A percentile compares a stretch with the other conserved stretches of the same genome.
These are phyloP conservation scores for Coelinius sp. DNA, from an alignment of 2,888 invertebrate species.

Conservation along the genomic window DNA sequence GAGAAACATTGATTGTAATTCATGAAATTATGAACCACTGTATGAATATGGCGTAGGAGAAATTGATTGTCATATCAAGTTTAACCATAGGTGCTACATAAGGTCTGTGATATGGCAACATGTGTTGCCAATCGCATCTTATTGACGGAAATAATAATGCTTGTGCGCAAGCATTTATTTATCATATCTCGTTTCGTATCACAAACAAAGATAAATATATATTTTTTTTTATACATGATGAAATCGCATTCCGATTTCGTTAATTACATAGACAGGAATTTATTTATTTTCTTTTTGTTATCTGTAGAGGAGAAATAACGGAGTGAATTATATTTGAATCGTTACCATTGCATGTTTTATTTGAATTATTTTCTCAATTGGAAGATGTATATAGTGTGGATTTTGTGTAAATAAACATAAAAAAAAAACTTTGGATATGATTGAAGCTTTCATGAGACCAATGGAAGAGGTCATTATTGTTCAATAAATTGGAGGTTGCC, in stretches of 20 bases:
- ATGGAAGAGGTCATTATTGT: neutral
- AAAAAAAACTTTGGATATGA: neutral
- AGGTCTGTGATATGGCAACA: constrained; percentile 1
- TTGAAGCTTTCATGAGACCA: neutral
- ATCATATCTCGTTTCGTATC: constrained; percentile 6
- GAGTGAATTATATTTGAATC: neutral
- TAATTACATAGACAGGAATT: neutral
- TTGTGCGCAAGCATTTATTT: neutral
- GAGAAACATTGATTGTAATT: neutral
- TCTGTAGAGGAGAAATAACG: neutral
- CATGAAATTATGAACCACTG: neutral
- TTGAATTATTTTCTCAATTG: neutral
- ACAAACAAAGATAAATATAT: constrained; percentile 1
- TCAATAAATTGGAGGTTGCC: neutral
- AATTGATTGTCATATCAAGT: neutral
- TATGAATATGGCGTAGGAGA: neutral
- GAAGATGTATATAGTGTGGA: neutral
- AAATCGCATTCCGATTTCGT: neutral
- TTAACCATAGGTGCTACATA: constrained; percentile 2
- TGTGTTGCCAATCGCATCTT: neutral
- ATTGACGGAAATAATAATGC: constrained; percentile 5
- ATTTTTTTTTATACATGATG: neutral
- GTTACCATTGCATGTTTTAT: constrained; percentile 2
- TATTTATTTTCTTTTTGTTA: constrained; percentile 13
- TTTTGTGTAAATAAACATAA: constrained; percentile 5